These are phyloP conservation scores for Tetraneura akinire DNA, from an alignment of 1,140 invertebrate species.

Conservation along the genomic window DNA sequence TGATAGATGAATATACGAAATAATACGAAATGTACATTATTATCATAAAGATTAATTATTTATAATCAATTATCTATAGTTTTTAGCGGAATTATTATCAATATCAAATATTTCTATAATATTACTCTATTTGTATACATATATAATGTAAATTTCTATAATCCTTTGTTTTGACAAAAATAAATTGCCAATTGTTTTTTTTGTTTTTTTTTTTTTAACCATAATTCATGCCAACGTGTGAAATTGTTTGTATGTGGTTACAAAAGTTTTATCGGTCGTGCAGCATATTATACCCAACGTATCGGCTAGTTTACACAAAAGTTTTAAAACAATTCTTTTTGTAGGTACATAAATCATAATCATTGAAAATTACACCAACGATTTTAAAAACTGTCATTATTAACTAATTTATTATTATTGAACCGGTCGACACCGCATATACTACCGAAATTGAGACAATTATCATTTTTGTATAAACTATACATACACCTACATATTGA, in stretches of 20 bases:
- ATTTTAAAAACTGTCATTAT: slow-evolving; percentile 6
- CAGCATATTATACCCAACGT: not conserved
- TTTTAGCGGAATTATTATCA: no score
- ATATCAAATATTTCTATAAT: no score
- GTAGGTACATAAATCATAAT: slow-evolving; percentile 21
- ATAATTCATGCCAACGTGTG: not conserved
- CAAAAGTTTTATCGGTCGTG: not conserved
- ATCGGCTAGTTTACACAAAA: not conserved
- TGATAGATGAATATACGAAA: no score
- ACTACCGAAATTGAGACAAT: no score
- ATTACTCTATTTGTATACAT: no score
- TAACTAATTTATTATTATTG: not conserved
- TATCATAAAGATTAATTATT: no score
- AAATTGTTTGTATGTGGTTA: not conserved
- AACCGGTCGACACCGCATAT: not conserved
- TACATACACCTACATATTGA: no score
- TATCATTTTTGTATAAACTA: no score
- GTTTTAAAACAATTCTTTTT: not conserved
- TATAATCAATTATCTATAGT: no score
- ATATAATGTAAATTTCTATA: no score
- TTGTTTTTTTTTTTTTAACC: not conserved
- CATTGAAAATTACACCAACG: not conserved
- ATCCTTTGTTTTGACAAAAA: not conserved
- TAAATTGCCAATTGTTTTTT: not conserved
- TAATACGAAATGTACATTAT: no score